These are phyloP conservation scores for Napeogenes inachia DNA, from an alignment of 2,888 invertebrate genomes.

Conservation along the genomic window DNA sequence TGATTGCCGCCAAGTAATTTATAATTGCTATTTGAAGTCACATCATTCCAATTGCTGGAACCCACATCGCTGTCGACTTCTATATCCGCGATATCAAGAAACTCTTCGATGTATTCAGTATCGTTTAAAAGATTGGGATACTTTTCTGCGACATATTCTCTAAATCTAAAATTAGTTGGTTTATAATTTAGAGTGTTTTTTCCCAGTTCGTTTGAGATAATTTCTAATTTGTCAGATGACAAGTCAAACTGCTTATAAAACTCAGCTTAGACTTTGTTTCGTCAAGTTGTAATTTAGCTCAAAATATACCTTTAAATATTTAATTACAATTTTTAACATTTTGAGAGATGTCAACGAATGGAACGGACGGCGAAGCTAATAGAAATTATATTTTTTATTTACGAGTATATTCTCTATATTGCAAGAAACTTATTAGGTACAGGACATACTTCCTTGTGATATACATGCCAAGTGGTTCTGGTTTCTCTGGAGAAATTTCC, in stretches of 20 bases:
- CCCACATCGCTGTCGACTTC: conserved; percentile 37
- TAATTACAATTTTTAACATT: too few relatives aligned
- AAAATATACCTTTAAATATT: too few relatives aligned
- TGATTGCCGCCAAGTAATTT: conserved; percentile 36
- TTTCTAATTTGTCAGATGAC: too few relatives aligned
- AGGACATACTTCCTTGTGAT: conserved; percentile 15
- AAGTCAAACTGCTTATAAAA: too few relatives aligned
- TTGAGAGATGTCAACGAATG: too few relatives aligned
- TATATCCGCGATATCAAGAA: conserved; percentile 37
- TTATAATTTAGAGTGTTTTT: too few relatives aligned
- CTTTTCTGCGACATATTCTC: conserved; percentile 33
- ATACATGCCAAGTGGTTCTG: conserved; percentile 11
- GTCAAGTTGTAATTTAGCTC: too few relatives aligned
- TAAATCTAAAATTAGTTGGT: conserved; percentile 29
- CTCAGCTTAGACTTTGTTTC: too few relatives aligned
- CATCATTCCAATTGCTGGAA: conserved; percentile 42
- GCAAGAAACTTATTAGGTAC: background rate
- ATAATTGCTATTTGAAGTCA: conserved; percentile 34
- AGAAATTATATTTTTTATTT: background rate
- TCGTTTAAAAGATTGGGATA: conserved; percentile 35
- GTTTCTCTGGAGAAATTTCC: conserved; percentile 24
- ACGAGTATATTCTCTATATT: background rate
- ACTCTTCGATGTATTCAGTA: conserved; percentile 34
- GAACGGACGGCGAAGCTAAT: too few relatives aligned
- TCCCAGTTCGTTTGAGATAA: too few relatives aligned